A percentile compares a stretch with the other conserved stretches of the same genome.
Conservation (phyloP, 2,797 vertebrate genomes). For the Rhinichthys osculus region DNA sequence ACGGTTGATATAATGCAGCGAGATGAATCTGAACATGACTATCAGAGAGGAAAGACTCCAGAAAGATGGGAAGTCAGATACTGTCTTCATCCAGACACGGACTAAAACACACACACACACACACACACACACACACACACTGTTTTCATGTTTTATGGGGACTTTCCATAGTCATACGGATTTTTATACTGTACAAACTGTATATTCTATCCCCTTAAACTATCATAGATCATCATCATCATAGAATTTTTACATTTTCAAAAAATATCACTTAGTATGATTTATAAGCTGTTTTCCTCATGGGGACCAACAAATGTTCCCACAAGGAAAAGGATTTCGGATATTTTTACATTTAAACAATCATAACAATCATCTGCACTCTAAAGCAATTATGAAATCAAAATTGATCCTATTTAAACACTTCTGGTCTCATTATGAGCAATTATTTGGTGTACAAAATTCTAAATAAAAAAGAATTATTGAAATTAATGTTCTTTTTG, state of each 20-base stretch:
- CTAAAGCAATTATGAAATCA: too few species aligned
- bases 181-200: too few species aligned
- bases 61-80: constrained; percentile 45
- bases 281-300: not conserved
- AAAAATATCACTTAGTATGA: not conserved
- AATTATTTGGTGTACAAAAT: not conserved
- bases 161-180: too few species aligned
- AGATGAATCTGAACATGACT: constrained; percentile 44
- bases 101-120: not conserved
- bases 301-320: not conserved
- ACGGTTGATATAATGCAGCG: constrained; percentile 35
- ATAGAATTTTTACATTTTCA: not conserved
- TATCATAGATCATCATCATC: not conserved
- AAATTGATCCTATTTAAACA: not conserved
- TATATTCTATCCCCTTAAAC: not conserved
- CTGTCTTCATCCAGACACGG: constrained; percentile 23
- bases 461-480: not conserved
- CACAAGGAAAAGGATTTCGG: not conserved
- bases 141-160: too few species aligned
- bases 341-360: too few species aligned
- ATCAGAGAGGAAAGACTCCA: constrained; percentile 1
- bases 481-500: not conserved
- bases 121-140: not conserved
- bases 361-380: too few species aligned
- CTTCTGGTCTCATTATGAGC: not conserved